A percentile compares a stretch with the other conserved stretches of the same genome.
Conservation (phyloP, 2,113 vertebrate genomes). For the Isurus oxyrinchus region DNA sequence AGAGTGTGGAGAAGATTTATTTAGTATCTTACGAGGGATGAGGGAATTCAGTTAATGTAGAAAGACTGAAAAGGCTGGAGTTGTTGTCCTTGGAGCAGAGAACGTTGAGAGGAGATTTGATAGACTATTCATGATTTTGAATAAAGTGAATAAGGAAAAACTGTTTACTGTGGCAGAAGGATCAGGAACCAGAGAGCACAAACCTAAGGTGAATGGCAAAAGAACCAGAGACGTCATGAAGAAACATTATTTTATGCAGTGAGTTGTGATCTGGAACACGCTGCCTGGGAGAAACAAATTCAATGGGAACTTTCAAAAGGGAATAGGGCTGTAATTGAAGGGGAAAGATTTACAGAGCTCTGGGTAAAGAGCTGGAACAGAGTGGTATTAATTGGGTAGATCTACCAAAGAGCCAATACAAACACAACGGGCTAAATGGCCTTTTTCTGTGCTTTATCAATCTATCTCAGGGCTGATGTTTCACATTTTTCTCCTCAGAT, state of each 20-base stretch:
- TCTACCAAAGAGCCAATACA: neutral
- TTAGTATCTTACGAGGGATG: neutral
- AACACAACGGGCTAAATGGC: neutral
- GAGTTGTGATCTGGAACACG: neutral
- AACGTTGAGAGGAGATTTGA: neutral
- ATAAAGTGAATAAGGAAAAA: neutral
- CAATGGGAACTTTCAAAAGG: neutral
- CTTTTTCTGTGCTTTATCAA: neutral
- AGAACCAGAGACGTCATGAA: neutral
- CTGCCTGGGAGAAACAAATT: neutral
- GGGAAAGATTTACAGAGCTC: neutral
- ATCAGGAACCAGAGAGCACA: neutral
- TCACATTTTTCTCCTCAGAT: constrained; percentile 55
- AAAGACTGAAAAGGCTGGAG: too few relatives aligned
- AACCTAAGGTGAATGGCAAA: neutral
- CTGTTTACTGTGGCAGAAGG: neutral
- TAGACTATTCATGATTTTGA: neutral
- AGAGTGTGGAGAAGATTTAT: neutral
- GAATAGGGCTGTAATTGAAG: neutral
- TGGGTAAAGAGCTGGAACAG: too few relatives aligned
- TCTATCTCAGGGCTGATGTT: neutral
- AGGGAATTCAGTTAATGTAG: neutral
- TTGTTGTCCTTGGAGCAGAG: neutral
- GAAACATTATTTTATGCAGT: neutral
- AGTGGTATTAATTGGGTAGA: neutral